These are phyloP conservation scores for Trissoscelio sp. DNA, from an alignment of 2,888 invertebrate genomes.

Conservation along the genomic window DNA sequence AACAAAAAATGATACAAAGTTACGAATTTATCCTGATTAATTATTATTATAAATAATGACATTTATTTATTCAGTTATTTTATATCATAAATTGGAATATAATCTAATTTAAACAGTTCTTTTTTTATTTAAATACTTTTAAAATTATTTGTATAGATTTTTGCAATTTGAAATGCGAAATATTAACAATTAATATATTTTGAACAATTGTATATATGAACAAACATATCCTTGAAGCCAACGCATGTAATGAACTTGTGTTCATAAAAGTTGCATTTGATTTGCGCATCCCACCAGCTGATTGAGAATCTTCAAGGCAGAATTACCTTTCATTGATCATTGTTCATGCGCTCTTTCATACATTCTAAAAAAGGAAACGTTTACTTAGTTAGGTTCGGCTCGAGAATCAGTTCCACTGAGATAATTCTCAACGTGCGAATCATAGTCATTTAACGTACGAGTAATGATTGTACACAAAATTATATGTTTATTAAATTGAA, in stretches of 20 bases:
- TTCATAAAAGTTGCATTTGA: slow-evolving; percentile 64
- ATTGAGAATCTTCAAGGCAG: slow-evolving; percentile 68
- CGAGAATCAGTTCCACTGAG: slow-evolving; percentile 28
- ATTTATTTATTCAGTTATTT: too few species aligned
- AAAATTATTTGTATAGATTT: too few species aligned
- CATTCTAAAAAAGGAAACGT: slow-evolving; percentile 63
- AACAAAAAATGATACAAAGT: too few species aligned
- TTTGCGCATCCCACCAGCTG: slow-evolving; percentile 65
- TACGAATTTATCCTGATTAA: too few species aligned
- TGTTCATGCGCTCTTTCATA: slow-evolving; percentile 50
- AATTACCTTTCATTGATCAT: slow-evolving; percentile 67
- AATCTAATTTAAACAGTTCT: too few species aligned
- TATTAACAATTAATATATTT: too few species aligned
- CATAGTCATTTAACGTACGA: neutral
- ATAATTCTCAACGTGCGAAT: slow-evolving; percentile 25
- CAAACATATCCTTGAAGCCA: slow-evolving; percentile 60
- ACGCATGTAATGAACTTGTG: slow-evolving; percentile 58
- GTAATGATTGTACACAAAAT: too few species aligned
- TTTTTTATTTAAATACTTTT: too few species aligned
- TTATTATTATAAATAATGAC: too few species aligned
- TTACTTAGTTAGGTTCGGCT: slow-evolving; percentile 38
- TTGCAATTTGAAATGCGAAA: too few species aligned
- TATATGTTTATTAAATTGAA: too few species aligned
- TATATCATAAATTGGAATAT: too few species aligned
- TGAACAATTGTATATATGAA: neutral